Evolutionary conservation across 2,113 vertebrate genomes (phyloP), one percentile per base, ranked within the genome.

Genomic region (Anguilla japonica): DNA sequence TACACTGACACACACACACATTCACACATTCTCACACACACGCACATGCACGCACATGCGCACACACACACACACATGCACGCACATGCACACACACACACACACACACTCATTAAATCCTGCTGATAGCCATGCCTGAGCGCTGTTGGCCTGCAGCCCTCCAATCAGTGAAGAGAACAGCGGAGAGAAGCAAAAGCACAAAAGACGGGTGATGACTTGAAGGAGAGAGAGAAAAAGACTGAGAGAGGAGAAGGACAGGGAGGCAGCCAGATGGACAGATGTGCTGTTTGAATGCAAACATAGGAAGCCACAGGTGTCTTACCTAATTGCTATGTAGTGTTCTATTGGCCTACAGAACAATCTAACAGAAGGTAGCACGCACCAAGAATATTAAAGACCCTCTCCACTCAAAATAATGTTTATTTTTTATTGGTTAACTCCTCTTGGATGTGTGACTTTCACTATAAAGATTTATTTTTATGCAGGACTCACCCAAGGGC

Each of bases 51-150:
- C 41, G 7, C 40, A 14, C 26, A 26, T 6, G 3, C 3, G 3
- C 22, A 9, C 22, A n/a, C 20, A 71, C 63, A 43, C 71, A n/a
- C 83, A 41, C 29, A 9, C 14, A 50, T 57, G 14, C 84, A 79
- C 20, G 46, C 84, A 60, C 46, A 57, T 18, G 56, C 3, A 81
- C 34, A 86, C 14, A 56, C 8, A 75, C 63, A 79, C n/a, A 39
- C 29, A 50, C 22, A 79, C n/a, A 46, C 46, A 46, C 84, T 85
- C 84, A 57, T 85, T 80, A 86, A 81, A 29, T 80, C 84, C 78
- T 7, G 34, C 50, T 39, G 5, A 22, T 60, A 20, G 75, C 84
- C 50, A 43, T 41, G 50, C 41, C 43, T 46, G 5, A 5, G 53
- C 2, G 53, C 8, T 34, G 5, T 26, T 41, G 84, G 39, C 53